These are phyloP conservation scores for Melanotaenia pygmaea DNA, from an alignment of 2,797 vertebrate genomes.

Conservation along the genomic window DNA sequence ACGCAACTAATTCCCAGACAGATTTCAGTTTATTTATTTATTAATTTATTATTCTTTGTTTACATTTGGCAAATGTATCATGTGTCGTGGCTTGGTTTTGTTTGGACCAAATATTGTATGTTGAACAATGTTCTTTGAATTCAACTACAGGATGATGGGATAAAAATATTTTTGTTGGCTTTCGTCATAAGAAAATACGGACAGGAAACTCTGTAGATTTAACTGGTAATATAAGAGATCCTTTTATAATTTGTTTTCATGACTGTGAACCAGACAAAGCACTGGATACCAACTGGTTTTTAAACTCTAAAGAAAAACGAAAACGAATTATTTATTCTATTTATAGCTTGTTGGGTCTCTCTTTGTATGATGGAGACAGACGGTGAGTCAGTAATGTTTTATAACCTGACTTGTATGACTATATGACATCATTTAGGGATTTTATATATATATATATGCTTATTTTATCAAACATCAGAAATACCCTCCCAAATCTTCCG, in stretches of 20 bases:
- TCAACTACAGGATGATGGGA: not conserved
- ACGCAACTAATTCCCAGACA: not conserved
- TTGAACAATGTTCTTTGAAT: not conserved
- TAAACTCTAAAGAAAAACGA: not conserved
- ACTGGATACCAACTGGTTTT: not conserved
- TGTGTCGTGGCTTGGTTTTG: not conserved
- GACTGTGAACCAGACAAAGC: not conserved
- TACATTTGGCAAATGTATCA: conserved; percentile 24
- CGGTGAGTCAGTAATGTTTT: not conserved
- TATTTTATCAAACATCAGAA: not conserved
- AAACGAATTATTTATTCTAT: not conserved
- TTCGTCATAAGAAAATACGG: not conserved
- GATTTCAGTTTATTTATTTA: conserved; percentile 7
- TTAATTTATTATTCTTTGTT: conserved; percentile 9
- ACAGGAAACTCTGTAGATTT: not conserved
- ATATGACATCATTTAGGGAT: too few species aligned
- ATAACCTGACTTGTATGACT: too few species aligned
- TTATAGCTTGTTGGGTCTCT: not conserved
- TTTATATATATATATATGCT: too few species aligned
- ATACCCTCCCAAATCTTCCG: not conserved
- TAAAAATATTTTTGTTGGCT: not conserved
- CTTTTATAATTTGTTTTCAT: not conserved
- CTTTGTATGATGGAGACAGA: not conserved
- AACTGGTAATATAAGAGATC: not conserved
- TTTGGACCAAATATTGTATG: not conserved